A percentile compares a stretch with the other conserved stretches of the same genome.
Evolutionary conservation across 2,113 vertebrate genomes (phyloP).

Genomic region (Ramphastos sulfuratus): DNA sequence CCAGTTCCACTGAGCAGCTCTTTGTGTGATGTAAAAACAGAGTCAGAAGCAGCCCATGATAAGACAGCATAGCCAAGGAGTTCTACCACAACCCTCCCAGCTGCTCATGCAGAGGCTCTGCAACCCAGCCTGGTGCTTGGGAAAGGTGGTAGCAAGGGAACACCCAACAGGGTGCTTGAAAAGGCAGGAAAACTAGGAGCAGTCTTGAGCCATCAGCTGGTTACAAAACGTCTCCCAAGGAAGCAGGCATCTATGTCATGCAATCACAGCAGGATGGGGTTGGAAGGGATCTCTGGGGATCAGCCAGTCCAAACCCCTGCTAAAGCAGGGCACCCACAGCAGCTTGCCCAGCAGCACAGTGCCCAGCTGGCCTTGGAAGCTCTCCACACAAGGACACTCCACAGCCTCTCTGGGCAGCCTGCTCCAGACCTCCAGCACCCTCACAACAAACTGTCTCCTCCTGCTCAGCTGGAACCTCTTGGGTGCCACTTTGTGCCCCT

Average conservation of each 20-base stretch:
- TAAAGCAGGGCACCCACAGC: too few species aligned
- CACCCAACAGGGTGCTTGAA: not conserved
- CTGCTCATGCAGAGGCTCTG: not conserved
- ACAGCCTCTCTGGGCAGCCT: too few species aligned
- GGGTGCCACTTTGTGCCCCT: too few species aligned
- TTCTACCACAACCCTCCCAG: accelerated
- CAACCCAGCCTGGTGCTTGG: not conserved
- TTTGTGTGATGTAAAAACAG: not conserved
- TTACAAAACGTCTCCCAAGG: not conserved
- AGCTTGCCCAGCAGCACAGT: too few species aligned
- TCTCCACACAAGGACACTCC: too few species aligned
- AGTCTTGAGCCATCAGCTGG: not conserved
- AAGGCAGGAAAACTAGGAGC: not conserved
- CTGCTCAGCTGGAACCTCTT: too few species aligned
- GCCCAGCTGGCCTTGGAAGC: too few species aligned
- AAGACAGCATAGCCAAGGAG: not conserved
- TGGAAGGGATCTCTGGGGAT: too few species aligned
- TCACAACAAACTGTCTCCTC: too few species aligned
- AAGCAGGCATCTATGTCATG: not conserved
- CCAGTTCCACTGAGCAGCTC: not conserved
- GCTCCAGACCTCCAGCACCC: too few species aligned
- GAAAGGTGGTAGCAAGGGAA: not conserved
- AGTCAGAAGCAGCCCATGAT: not conserved
- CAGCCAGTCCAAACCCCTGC: too few species aligned
- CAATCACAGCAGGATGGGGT: too few species aligned